Evolutionary conservation across 2,888 invertebrate genomes (phyloP).

Genomic region (Metacarcinus magister): DNA sequence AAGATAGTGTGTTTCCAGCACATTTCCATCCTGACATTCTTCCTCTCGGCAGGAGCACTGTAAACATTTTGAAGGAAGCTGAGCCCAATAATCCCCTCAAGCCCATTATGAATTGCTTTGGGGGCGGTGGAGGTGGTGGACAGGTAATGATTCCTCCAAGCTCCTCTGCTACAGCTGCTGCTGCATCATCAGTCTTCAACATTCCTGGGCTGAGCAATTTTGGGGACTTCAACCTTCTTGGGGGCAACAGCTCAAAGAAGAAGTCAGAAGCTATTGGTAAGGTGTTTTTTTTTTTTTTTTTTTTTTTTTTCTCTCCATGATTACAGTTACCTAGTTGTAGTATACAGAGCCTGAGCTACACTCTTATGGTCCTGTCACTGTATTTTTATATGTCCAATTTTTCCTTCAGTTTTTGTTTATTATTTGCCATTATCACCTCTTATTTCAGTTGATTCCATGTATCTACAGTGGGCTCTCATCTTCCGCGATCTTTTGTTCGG

Average conservation of each 20-base stretch:
- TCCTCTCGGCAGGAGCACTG: constrained; percentile 77
- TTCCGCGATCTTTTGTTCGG: too few relatives aligned
- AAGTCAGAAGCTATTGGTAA: constrained; percentile 75
- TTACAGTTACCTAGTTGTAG: too few relatives aligned
- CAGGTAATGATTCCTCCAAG: constrained; percentile 65
- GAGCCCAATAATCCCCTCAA: constrained; percentile 82
- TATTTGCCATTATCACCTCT: too few relatives aligned
- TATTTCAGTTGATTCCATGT: too few relatives aligned
- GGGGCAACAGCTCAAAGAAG: constrained; percentile 65
- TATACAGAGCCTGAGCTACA: too few relatives aligned
- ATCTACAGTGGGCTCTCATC: too few relatives aligned
- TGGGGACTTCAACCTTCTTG: constrained; percentile 75
- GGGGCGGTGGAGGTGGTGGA: constrained; percentile 64
- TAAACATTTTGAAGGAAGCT: constrained; percentile 81
- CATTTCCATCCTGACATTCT: neutral
- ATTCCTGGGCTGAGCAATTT: constrained; percentile 71
- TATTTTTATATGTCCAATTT: too few relatives aligned
- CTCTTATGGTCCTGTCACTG: too few relatives aligned
- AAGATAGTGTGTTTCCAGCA: neutral
- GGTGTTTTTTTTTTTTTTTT: neutral
- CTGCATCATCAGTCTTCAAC: constrained; percentile 72
- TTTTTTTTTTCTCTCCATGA: neutral
- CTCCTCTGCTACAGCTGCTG: constrained; percentile 19
- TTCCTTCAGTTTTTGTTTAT: too few relatives aligned
- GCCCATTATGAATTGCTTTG: constrained; percentile 81